Evolutionary conservation across 2,797 vertebrate genomes (phyloP), one percentile per base, ranked within the genome.

Genomic region (Otolemur crassicaudatus): DNA sequence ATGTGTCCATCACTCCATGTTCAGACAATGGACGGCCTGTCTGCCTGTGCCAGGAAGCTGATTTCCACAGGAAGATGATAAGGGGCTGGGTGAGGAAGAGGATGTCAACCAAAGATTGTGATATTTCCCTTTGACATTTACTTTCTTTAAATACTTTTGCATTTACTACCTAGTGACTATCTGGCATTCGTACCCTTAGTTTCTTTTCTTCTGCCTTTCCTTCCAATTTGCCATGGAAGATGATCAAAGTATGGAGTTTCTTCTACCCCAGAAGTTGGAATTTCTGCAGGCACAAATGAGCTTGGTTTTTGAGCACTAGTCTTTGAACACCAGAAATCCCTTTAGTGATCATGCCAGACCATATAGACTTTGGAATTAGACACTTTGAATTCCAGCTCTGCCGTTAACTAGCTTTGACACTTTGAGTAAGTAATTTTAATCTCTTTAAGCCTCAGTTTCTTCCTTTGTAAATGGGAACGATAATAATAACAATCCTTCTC

Each of bases 241-340:
- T 95, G 95, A 96, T 96, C 97, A 96, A 97, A 97, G 94, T 92
- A 40, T 69, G 40, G 73, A 82, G 88, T 95, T 96, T 88, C 90
- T 97, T 95, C 94, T 96, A 70, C 56, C 31, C 29, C 46, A 92
- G 90, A 95, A 82, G 60, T 2, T 92, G 93, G 92, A 88, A 91
- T 96, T 96, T 96, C 79, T 93, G 75, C 82, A 87, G 95, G 65
- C 93, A 92, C 60, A 85, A 94, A 91, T 82, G 85, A 97, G 65
- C 75, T 93, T 82, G 94, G 85, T 96, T 95, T 91, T 94, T 82
- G 72, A 76, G 89, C 37, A 90, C n/a, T 61, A 43, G 56, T 73
- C 79, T 97, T 93, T 97, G 94, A 95, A 83, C 73, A 89, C 73
- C 81, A 96, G 91, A 49, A 93, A 94, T 97, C 95, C 77, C 91